Evolutionary conservation across 2,113 vertebrate genomes (phyloP).

Genomic region (Amia ocellicauda): DNA sequence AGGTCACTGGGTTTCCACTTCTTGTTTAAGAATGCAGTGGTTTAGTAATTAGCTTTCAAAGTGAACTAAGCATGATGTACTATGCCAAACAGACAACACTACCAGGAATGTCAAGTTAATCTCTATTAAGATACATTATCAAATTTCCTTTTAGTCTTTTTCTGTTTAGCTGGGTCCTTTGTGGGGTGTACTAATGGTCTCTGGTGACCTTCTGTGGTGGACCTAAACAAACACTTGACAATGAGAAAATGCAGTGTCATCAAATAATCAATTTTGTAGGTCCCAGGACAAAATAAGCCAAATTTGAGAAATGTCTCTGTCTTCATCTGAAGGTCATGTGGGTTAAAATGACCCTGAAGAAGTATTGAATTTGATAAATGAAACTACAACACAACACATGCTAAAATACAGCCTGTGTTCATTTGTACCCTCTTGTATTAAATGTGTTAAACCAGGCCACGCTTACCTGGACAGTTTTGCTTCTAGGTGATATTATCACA

Average conservation of each 20-base stretch:
- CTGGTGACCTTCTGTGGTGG: not conserved
- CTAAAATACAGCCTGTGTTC: not conserved
- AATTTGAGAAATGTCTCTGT: not conserved
- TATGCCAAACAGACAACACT: too few relatives aligned
- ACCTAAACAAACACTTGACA: not conserved
- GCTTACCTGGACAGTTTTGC: not conserved
- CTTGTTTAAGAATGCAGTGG: too few relatives aligned
- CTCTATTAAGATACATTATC: not conserved
- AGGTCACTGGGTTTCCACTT: too few relatives aligned
- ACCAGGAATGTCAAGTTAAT: too few relatives aligned
- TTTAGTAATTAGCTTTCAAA: too few relatives aligned
- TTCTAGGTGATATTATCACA: not conserved
- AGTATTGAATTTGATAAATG: not conserved
- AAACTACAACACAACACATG: not conserved
- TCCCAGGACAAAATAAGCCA: not conserved
- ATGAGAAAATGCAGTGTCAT: not conserved
- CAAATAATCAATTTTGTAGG: not conserved
- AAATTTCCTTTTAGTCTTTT: not conserved
- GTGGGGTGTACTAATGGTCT: not conserved
- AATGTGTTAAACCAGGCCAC: not conserved
- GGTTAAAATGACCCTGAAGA: not conserved
- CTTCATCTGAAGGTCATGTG: not conserved
- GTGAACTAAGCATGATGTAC: too few relatives aligned
- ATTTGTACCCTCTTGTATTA: not conserved
- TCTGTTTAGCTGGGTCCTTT: too few relatives aligned